These are phyloP conservation scores for Stegastes partitus DNA, from an alignment of 2,113 vertebrate species.

Conservation along the genomic window DNA sequence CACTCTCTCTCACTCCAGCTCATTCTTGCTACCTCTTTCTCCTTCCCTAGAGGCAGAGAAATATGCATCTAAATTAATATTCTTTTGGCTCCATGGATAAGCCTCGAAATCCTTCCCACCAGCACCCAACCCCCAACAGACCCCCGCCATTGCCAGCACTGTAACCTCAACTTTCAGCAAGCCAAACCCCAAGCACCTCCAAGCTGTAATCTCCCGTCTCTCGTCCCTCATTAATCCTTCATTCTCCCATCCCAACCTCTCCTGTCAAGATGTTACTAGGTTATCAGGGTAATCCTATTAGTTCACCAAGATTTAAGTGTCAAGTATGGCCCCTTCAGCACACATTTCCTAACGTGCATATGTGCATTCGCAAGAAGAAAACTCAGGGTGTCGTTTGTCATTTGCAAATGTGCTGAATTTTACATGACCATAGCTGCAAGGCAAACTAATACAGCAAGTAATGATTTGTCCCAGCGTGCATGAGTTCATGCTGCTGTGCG, in stretches of 20 bases:
- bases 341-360: neutral
- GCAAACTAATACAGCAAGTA: neutral
- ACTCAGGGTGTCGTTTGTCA: neutral
- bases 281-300: slow-evolving; percentile 72
- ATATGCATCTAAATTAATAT: slow-evolving; percentile 60
- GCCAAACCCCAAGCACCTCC: slow-evolving; percentile 20
- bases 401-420: slow-evolving; percentile 3
- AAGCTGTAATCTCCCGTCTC: slow-evolving; percentile 25
- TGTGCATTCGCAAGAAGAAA: neutral
- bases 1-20: neutral
- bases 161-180: slow-evolving; percentile 12
- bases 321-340: slow-evolving; percentile 30
- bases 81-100: slow-evolving; percentile 30
- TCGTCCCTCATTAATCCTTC: slow-evolving; percentile 46
- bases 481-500: slow-evolving; percentile 44
- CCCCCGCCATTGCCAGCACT: slow-evolving; percentile 12
- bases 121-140: slow-evolving; percentile 51
- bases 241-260: neutral
- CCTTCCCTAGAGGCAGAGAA: slow-evolving; percentile 13
- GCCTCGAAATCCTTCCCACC: slow-evolving; percentile 20
- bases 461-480: neutral
- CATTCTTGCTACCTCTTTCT: neutral
- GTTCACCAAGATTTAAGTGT: slow-evolving; percentile 35
- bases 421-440: slow-evolving; percentile 14
- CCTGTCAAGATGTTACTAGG: slow-evolving; percentile 51